phyloP scores from a whole-genome alignment of 2,113 vertebrate species.

The Pampusana beccarii region DNA sequence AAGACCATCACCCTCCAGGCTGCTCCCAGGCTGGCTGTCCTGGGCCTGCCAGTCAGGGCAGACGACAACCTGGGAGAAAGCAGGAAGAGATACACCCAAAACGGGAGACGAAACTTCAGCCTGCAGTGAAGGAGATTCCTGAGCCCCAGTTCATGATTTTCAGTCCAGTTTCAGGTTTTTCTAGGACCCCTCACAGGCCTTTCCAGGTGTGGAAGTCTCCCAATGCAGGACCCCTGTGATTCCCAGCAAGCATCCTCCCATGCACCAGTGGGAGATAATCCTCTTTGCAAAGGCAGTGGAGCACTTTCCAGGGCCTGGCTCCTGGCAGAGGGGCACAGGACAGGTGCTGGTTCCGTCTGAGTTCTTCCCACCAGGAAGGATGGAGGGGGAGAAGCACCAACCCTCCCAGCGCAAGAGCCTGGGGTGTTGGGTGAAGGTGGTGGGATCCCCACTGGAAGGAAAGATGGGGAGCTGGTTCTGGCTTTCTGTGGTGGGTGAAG shows the following conservation, averaged over 20 bases:
- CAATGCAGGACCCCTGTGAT: neutral
- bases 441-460: neutral
- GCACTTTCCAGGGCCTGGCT: neutral
- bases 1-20: neutral
- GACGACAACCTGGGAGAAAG: neutral
- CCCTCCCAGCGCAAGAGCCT: neutral
- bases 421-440: neutral
- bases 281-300: neutral
- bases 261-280: neutral
- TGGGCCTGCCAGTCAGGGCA: neutral
- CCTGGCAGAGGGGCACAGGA: neutral
- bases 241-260: neutral
- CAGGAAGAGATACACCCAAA: too few relatives aligned
- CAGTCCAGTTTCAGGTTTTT: neutral
- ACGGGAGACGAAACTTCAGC: neutral
- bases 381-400: neutral
- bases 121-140: neutral
- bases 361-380: neutral
- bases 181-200: neutral
- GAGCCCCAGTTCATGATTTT: neutral
- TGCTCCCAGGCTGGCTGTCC: neutral
- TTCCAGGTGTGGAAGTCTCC: neutral
- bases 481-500: neutral
- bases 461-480: neutral
- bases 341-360: neutral